Evolutionary conservation across 1,140 invertebrate species (phyloP), one percentile per base, ranked within the genome.

Genomic region (Thaumetopoea pityocampa): DNA sequence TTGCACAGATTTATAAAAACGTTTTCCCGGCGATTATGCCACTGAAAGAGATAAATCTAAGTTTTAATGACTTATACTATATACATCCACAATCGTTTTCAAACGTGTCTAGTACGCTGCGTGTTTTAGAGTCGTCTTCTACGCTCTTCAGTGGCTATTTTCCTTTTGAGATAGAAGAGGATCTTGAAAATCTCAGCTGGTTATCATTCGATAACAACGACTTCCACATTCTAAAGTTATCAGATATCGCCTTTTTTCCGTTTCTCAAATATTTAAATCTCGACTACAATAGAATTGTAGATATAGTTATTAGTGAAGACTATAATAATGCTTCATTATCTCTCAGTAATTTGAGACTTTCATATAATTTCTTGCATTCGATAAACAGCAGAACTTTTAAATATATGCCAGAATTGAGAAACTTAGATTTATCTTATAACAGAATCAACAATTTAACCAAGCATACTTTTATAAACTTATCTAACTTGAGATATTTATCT

Each of bases 161-260:
- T 65, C 92, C 93, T 0, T 88, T 92, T 47, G 89, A 91, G 24
- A 89, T 93, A 20, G 67, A 81, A 35, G 76, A 78, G 29, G 90
- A 90, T 0, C 84, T 97, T 3, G 87, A 85, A 6, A 90, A 90
- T 58, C 84, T 97, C 0, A 89, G 91, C 55, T 96, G 94, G 93
- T 82, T 97, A 16, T 93, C 94, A 5, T 80, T 96, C 45, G 95
- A 97, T 71, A 94, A 96, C 72, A 97, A 97, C 57, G 93, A 94
- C 64, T 89, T 96, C 45, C 89, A 92, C 54, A 87, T 86, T 0
- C 85, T 96, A 1, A 88, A 90, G 7, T 81, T 90, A 14, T 90
- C 91, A 14, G 88, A 90, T 0, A 81, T 90, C 23, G 59, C 67
- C 1, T 67, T 78, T 30, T 90, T 93, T 59, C 86, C 88, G 2